Percentiles rank a stretch among this genome's conserved stretches.
Conservation (phyloP, 2,113 vertebrate genomes). For the Brachypteracias leptosomus region DNA sequence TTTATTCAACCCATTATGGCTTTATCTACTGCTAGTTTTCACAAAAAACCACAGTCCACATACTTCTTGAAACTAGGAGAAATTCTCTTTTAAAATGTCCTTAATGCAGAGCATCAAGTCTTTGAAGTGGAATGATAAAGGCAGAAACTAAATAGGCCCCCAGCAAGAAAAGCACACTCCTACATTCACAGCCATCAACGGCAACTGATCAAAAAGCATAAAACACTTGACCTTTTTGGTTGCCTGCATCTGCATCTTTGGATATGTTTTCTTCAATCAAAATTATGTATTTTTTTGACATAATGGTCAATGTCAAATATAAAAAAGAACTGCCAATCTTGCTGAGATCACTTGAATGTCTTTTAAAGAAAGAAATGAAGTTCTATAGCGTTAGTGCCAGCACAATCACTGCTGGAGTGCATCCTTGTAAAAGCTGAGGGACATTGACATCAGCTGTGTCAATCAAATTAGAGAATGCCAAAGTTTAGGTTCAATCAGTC, state of each 20-base stretch:
- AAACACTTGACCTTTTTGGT: background rate
- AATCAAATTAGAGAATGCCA: background rate
- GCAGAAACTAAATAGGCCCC: background rate
- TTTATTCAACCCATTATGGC: background rate
- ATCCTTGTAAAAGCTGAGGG: background rate
- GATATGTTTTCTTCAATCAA: background rate
- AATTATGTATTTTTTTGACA: background rate
- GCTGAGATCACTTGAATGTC: background rate
- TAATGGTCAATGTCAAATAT: background rate
- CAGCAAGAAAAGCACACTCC: background rate
- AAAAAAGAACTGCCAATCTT: background rate
- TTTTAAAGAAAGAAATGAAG: background rate
- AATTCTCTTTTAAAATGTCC: background rate
- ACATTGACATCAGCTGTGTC: background rate
- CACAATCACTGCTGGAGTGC: background rate
- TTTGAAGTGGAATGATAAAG: background rate
- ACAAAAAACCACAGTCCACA: background rate
- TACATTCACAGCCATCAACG: background rate
- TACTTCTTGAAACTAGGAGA: background rate
- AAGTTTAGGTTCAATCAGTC: background rate
- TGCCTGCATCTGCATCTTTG: background rate
- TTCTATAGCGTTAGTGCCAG: background rate
- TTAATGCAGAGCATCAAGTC: background rate
- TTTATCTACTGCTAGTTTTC: background rate
- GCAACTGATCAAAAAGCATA: background rate